Conservation (phyloP, 2,888 invertebrate genomes). For the Lepidocyrtoides sp. region DNA sequence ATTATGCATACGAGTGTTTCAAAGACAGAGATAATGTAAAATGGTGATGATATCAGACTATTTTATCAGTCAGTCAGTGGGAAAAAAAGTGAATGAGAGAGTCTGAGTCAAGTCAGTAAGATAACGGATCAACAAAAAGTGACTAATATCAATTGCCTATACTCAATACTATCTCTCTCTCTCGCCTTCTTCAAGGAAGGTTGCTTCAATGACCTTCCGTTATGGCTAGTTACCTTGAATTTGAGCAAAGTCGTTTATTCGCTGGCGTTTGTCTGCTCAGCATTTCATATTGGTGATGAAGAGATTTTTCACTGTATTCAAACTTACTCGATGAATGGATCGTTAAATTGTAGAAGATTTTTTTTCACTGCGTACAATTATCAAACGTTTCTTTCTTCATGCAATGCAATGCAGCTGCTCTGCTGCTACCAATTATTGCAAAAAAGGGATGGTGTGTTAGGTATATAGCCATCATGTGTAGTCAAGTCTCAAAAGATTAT, state of each 20-base stretch:
- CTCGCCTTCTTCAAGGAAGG: constrained; percentile 77
- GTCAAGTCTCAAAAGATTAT: neutral
- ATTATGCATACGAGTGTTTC: neutral
- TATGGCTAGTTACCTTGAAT: constrained; percentile 77
- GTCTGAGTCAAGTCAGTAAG: constrained; percentile 36
- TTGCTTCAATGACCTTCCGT: constrained; percentile 78
- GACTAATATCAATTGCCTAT: constrained; percentile 67
- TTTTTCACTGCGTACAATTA: neutral
- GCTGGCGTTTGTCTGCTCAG: neutral
- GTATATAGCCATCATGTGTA: too few relatives aligned
- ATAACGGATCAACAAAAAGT: constrained; percentile 70
- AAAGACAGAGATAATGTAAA: neutral
- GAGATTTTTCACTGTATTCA: constrained; percentile 5
- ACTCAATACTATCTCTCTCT: too few relatives aligned
- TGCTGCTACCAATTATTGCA: neutral
- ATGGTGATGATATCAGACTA: constrained; percentile 30
- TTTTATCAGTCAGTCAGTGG: constrained; percentile 54
- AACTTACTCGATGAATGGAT: neutral
- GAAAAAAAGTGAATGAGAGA: constrained; percentile 75
- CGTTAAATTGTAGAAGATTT: neutral
- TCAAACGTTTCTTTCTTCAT: neutral
- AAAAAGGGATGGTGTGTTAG: neutral
- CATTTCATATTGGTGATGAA: neutral
- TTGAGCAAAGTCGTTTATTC: constrained; percentile 47
- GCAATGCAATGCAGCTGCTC: too few relatives aligned